Evolutionary conservation across 35 echinoderm and acorn worm species (phyloP).

Genomic region (Acanthaster planci): DNA sequence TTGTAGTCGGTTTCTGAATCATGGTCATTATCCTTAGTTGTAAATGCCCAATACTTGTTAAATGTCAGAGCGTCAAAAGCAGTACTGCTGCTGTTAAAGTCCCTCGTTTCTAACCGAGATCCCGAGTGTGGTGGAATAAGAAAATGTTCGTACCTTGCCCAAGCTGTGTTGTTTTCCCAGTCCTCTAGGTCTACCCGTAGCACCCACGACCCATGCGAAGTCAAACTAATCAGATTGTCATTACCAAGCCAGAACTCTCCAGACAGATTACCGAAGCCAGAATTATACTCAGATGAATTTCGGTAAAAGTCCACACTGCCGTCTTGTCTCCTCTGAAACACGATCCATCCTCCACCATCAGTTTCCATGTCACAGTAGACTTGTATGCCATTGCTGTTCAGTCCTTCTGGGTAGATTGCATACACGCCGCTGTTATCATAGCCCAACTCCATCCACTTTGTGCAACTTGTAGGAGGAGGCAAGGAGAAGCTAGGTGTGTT

Average conservation of each 20-base stretch:
- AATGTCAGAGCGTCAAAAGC: not conserved
- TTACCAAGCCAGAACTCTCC: constrained; percentile 56
- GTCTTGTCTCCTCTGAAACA: constrained; percentile 38
- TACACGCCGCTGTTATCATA: constrained; percentile 26
- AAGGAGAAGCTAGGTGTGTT: not conserved
- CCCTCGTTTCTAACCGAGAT: not conserved
- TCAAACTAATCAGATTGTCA: constrained; percentile 3
- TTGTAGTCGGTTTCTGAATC: not conserved
- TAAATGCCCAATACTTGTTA: not conserved
- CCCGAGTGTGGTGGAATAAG: no score
- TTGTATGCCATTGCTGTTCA: not conserved
- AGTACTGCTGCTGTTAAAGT: not conserved
- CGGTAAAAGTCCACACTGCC: constrained; percentile 52
- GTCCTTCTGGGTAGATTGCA: not conserved
- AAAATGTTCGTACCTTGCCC: constrained; percentile 65
- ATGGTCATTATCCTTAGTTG: constrained; percentile 1
- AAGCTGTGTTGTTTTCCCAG: constrained; percentile 44
- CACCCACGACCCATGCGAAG: constrained; percentile 50
- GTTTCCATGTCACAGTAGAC: constrained; percentile 48
- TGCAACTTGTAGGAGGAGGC: not conserved
- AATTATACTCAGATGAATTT: constrained; percentile 7
- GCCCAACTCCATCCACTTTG: not conserved
- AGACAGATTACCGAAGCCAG: constrained; percentile 42
- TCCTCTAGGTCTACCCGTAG: constrained; percentile 62
- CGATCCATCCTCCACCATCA: constrained; percentile 44